Evolutionary conservation across 2,888 invertebrate genomes (phyloP), one percentile per base, ranked within the genome.

Genomic region (Pocota personata): DNA sequence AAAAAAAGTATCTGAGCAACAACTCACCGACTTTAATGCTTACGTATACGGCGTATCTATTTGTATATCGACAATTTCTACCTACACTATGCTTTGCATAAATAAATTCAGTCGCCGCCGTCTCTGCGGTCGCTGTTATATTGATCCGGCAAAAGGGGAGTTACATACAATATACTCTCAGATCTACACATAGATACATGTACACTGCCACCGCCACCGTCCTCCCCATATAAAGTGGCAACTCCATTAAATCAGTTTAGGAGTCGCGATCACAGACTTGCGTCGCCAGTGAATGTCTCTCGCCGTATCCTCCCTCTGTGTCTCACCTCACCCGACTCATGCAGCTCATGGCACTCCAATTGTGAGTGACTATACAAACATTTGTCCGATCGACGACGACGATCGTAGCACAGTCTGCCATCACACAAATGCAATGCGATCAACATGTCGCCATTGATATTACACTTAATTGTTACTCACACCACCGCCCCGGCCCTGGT

Each of bases 211-310:
- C 19, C 40, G 46, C 40, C 40, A 52, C 35, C 58, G 52, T 52
- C 21, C 62, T 62, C 43, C 71, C 71, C 71, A 75, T 66, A 58
- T 71, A 71, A 80, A 84, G 79, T 79, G 84, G 75, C 71, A 84
- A 84, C 84, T 84, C 79, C 84, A 84, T 84, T 79, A 86, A 86
- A 86, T 80, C 86, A 80, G 86, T 83, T 83, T 77, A 88, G 82
- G 71, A 86, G 84, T 88, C 88, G 88, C 89, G 90, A 90, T 90
- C 90, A 89, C 90, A 90, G 90, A 90, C 90, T 89, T 89, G 88
- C 89, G 91, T 89, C 91, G 90, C 91, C 91, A 90, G 83, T 80
- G 76, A 86, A 80, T 83, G 73, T 48, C 57, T 66, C 67, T 73
- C 64, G 50, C 21, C 48, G 12, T 40, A 8, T n/a, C 19, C 30